Evolutionary conservation across 2,113 vertebrate species (phyloP).

Genomic region (Xenopus tropicalis): UCB_Xtro_10.0 CM004443.2:21700001-21700500

Average conservation of each 20-base stretch:
- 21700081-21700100: not conserved
- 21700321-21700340: constrained; percentile 73
- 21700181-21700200: constrained; percentile 72
- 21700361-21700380: too few relatives aligned
- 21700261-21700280: constrained; percentile 70
- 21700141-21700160: constrained; percentile 88
- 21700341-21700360: not conserved
- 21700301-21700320: constrained; percentile 66
- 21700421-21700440: too few relatives aligned
- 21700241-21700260: constrained; percentile 69
- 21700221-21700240: constrained; percentile 74
- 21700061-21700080: too few relatives aligned
- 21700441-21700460: too few relatives aligned
- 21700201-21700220: constrained; percentile 63
- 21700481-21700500: too few relatives aligned
- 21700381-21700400: too few relatives aligned
- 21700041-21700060: too few relatives aligned
- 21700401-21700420: too few relatives aligned
- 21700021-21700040: too few relatives aligned
- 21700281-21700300: constrained; percentile 71
- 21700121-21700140: constrained; percentile 72
- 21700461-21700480: too few relatives aligned
- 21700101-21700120: not conserved
- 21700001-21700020: too few relatives aligned
- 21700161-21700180: constrained; percentile 77